Conservation (phyloP, 2,888 invertebrate genomes). For the Exephanes ischioxanthus region DNA sequence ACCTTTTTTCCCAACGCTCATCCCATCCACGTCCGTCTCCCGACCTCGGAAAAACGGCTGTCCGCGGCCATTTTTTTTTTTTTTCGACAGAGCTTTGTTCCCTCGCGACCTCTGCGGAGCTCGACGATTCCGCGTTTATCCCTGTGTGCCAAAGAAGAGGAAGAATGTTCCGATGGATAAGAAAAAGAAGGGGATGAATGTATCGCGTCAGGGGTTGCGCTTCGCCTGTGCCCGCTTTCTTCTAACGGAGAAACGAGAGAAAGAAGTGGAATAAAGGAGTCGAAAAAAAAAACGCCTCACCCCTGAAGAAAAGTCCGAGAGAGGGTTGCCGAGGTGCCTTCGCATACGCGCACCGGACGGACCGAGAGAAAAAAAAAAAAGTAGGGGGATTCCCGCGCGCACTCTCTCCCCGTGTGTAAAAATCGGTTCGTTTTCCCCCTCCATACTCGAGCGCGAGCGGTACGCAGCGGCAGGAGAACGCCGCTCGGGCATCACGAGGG, state of each 20-base stretch:
- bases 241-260: slow-evolving; percentile 65
- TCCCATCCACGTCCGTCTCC: background rate
- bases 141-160: slow-evolving; percentile 28
- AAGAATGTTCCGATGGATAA: slow-evolving; percentile 38
- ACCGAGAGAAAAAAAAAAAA: slow-evolving; percentile 33
- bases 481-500: slow-evolving; percentile 70
- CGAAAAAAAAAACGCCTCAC: slow-evolving; percentile 67
- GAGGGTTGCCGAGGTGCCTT: slow-evolving; percentile 73
- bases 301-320: slow-evolving; percentile 72
- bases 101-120: background rate
- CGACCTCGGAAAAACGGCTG: slow-evolving; percentile 63
- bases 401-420: slow-evolving; percentile 73
- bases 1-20: slow-evolving; percentile 38
- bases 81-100: slow-evolving; percentile 58
- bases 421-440: slow-evolving; percentile 77
- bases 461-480: slow-evolving; percentile 26
- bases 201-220: slow-evolving; percentile 36
- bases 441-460: slow-evolving; percentile 59
- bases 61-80: slow-evolving; percentile 65
- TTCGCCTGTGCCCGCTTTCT: slow-evolving; percentile 16
- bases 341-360: slow-evolving; percentile 56
- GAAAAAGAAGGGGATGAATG: slow-evolving; percentile 60
- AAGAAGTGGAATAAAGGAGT: slow-evolving; percentile 49
- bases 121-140: slow-evolving; percentile 58
- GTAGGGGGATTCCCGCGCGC: slow-evolving; percentile 53